Conservation (phyloP, 2,797 vertebrate species). For the Enteromius radiatus region DNA sequence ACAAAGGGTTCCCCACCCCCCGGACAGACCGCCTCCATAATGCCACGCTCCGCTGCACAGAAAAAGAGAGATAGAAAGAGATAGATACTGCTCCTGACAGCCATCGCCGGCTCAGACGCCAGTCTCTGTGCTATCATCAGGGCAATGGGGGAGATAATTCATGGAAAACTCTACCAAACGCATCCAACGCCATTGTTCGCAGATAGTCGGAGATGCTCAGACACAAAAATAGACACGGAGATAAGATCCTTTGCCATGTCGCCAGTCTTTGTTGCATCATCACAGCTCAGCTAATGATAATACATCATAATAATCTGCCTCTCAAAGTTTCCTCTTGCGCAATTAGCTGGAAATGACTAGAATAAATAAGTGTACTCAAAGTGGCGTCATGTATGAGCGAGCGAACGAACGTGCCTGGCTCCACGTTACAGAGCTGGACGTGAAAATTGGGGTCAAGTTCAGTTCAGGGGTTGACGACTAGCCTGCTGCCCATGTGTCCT, state of each 20-base stretch:
- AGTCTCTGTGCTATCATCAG: conserved; percentile 71
- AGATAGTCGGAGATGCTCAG: conserved; percentile 66
- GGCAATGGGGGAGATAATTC: conserved; percentile 72
- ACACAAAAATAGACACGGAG: conserved; percentile 56
- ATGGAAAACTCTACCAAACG: conserved; percentile 65
- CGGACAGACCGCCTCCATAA: conserved; percentile 57
- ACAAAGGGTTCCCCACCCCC: conserved; percentile 59
- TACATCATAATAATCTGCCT: conserved; percentile 12
- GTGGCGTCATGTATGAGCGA: not conserved
- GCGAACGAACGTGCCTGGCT: conserved; percentile 37
- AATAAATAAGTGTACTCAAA: not conserved
- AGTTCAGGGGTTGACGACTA: conserved; percentile 30
- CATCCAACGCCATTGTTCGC: conserved; percentile 60
- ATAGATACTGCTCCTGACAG: conserved; percentile 59
- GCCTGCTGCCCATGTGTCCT: conserved; percentile 56
- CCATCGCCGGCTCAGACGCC: conserved; percentile 70
- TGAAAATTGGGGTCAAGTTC: conserved; percentile 49
- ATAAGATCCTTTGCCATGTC: conserved; percentile 54
- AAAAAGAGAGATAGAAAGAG: conserved; percentile 59
- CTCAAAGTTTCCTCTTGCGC: not conserved
- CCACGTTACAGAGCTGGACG: not conserved
- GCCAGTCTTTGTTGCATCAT: conserved; percentile 57
- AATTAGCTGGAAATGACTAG: not conserved
- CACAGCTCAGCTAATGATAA: not conserved
- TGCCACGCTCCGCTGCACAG: conserved; percentile 68